phyloP scores from a whole-genome alignment of 2,113 vertebrate species.

The Anthoscopus minutus region DNA sequence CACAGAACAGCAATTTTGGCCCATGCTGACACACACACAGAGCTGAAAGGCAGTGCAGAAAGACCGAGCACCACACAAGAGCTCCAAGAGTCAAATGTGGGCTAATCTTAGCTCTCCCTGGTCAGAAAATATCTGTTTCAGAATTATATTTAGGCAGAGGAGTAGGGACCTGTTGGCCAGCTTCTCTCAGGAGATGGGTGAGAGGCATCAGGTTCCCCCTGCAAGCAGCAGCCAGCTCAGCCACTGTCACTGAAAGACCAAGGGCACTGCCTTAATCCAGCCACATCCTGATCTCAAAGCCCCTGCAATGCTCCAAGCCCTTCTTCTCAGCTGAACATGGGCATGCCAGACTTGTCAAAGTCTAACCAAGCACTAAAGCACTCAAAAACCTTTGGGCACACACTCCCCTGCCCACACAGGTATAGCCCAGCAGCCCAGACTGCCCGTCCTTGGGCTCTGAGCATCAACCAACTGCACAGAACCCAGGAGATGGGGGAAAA shows the following conservation, averaged over 20 bases:
- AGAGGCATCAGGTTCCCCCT: slow-evolving; percentile 8
- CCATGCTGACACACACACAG: not conserved
- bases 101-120: slow-evolving; percentile 41
- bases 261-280: not conserved
- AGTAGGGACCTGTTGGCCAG: not conserved
- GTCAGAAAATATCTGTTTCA: slow-evolving; percentile 3
- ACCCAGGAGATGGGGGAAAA: not conserved
- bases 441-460: not conserved
- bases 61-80: not conserved
- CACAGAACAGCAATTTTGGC: not conserved
- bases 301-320: not conserved
- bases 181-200: not conserved
- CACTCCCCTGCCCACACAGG: not conserved
- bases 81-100: not conserved
- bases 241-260: not conserved
- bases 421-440: not conserved
- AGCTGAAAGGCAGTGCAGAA: not conserved
- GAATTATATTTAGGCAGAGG: slow-evolving; percentile 50
- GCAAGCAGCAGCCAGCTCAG: not conserved
- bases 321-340: not conserved
- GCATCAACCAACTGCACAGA: not conserved
- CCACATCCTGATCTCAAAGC: not conserved
- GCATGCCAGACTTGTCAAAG: not conserved
- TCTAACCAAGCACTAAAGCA: not conserved
- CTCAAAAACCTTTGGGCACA: not conserved